Percentiles rank a stretch among this genome's conserved stretches.
Evolutionary conservation across 2,888 invertebrate species (phyloP).

Genomic region (Lordiphosa fenestrarum): DNA sequence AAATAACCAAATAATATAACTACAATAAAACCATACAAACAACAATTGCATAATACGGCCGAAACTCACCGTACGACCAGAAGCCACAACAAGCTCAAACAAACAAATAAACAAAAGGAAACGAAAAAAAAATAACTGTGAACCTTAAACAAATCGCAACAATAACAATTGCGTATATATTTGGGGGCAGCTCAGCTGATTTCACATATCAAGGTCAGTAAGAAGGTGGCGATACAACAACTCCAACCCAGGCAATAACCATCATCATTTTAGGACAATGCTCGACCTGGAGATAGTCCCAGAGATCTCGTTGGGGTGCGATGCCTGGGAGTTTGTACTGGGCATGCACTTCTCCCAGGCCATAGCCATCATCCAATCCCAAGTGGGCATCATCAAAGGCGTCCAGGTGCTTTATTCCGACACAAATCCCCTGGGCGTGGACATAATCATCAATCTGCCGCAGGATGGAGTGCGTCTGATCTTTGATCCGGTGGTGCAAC

Average conservation of each 20-base stretch:
- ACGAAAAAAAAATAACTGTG: slow-evolving; percentile 48
- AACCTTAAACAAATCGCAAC: slow-evolving; percentile 27
- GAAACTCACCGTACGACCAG: background rate
- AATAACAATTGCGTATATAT: slow-evolving; percentile 65
- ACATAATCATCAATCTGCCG: slow-evolving; percentile 97
- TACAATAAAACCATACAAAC: background rate
- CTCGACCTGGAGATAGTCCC: slow-evolving; percentile 98
- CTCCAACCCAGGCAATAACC: background rate
- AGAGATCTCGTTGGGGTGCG: slow-evolving; percentile 96
- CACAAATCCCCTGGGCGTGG: slow-evolving; percentile 96
- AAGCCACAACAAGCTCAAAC: slow-evolving; percentile 26
- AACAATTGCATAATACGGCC: slow-evolving; percentile 1
- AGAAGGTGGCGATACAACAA: slow-evolving; percentile 31
- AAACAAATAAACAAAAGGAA: slow-evolving; percentile 51
- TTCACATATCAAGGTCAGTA: slow-evolving; percentile 74
- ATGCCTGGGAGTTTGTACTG: slow-evolving; percentile 95
- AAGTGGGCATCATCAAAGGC: slow-evolving; percentile 96
- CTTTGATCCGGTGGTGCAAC: slow-evolving; percentile 96
- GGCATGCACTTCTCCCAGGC: slow-evolving; percentile 99
- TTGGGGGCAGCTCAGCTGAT: slow-evolving; percentile 65
- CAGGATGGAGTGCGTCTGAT: slow-evolving; percentile 97
- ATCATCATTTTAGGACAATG: slow-evolving; percentile 82
- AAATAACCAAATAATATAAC: slow-evolving; percentile 19
- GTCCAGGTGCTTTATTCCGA: slow-evolving; percentile 98
- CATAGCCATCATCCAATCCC: slow-evolving; percentile 96